Conservation (phyloP, 2,888 invertebrate species). For the Thymelicus acteon region DNA sequence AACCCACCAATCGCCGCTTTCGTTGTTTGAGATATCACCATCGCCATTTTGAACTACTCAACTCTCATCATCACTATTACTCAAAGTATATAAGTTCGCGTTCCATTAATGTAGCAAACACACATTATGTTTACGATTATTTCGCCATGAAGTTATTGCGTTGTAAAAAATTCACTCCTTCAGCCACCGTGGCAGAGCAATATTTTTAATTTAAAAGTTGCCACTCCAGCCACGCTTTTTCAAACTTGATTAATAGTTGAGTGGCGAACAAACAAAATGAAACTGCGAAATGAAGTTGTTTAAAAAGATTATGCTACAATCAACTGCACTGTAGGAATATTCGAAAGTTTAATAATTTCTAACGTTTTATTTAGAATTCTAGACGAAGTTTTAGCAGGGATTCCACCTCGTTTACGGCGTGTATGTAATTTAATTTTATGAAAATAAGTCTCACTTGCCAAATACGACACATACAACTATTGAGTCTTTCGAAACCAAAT, state of each 20-base stretch:
- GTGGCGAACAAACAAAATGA: constrained; percentile 31
- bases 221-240: constrained; percentile 30
- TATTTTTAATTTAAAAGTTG: constrained; percentile 39
- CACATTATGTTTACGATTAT: constrained; percentile 31
- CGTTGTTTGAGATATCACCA: constrained; percentile 81
- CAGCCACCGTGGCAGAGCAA: constrained; percentile 25
- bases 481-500: no score
- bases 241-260: constrained; percentile 38
- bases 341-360: not conserved
- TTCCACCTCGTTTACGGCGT: not conserved
- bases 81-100: constrained; percentile 23
- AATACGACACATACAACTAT: no score
- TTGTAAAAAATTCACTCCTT: constrained; percentile 31
- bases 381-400: not conserved
- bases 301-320: constrained; percentile 23
- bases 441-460: no score
- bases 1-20: constrained; percentile 79
- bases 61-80: constrained; percentile 40
- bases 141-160: constrained; percentile 19
- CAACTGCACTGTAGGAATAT: not conserved
- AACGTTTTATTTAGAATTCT: constrained; percentile 7
- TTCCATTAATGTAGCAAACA: constrained; percentile 7
- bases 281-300: constrained; percentile 33
- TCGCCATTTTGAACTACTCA: constrained; percentile 78
- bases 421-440: no score